These are phyloP conservation scores for Alethe castanea DNA, from an alignment of 2,113 vertebrate species.

Conservation along the genomic window DNA sequence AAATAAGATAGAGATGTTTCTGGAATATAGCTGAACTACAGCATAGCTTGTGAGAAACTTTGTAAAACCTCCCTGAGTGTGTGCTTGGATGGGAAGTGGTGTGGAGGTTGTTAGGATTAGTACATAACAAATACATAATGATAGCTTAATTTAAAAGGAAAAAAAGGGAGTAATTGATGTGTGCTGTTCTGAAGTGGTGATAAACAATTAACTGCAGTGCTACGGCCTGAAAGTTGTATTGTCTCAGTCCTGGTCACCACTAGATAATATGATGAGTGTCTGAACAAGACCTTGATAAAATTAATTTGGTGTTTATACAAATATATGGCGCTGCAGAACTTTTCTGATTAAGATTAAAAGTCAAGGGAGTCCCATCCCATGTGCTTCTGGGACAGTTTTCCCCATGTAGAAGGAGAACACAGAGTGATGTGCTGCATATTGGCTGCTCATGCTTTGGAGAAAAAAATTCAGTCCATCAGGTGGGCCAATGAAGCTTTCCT, in stretches of 20 bases:
- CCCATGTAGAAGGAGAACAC: neutral
- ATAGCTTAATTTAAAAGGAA: neutral
- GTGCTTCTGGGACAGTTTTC: neutral
- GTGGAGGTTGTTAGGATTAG: neutral
- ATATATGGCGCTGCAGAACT: rapidly evolving
- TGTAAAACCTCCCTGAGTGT: neutral
- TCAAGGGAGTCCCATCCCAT: neutral
- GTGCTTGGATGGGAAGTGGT: neutral
- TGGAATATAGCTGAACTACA: neutral
- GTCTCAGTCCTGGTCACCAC: neutral
- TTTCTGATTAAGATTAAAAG: neutral
- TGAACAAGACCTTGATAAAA: neutral
- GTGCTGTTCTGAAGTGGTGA: neutral
- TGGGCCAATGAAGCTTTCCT: neutral
- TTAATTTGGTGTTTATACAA: neutral
- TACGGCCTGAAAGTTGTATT: neutral
- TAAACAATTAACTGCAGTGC: neutral
- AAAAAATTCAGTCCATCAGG: neutral
- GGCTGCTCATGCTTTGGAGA: neutral
- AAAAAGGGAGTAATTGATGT: neutral
- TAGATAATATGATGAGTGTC: neutral
- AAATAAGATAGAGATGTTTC: slow-evolving; percentile 43
- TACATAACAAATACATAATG: neutral
- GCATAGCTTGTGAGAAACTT: neutral
- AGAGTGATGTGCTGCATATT: neutral